Conservation (phyloP, 2,797 vertebrate genomes). For the Cynopterus sphinx region DNA sequence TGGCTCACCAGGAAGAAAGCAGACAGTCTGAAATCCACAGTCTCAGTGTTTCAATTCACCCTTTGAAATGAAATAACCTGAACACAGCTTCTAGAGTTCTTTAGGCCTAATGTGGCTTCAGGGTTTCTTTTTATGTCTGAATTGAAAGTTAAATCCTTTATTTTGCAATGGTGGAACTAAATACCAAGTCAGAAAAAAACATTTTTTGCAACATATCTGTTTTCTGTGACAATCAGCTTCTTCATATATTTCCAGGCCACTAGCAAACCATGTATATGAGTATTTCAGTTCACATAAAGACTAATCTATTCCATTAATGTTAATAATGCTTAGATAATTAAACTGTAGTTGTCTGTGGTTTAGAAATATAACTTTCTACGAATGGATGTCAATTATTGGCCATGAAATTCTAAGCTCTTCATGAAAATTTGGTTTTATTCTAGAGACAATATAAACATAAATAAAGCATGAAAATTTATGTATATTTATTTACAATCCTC, state of each 20-base stretch:
- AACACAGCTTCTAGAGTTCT: neutral
- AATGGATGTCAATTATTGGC: neutral
- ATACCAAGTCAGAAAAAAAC: neutral
- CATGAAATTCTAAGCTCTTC: neutral
- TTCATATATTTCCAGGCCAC: neutral
- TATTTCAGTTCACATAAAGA: neutral
- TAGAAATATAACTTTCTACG: neutral
- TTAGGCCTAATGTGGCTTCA: neutral
- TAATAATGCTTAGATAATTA: neutral
- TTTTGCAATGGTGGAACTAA: neutral
- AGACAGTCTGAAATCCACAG: neutral
- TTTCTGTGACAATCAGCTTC: neutral
- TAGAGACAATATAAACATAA: constrained; percentile 28
- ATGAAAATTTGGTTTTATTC: neutral
- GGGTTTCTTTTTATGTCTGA: neutral
- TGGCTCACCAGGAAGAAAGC: neutral
- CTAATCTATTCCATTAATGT: neutral
- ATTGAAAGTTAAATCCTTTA: neutral
- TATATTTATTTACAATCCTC: constrained; percentile 4
- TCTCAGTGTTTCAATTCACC: neutral
- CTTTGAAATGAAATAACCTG: neutral
- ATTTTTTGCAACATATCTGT: neutral
- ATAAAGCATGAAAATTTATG: neutral
- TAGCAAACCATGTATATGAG: neutral
- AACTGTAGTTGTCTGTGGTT: neutral